Conservation (phyloP, 2,888 invertebrate genomes). For the Drosophila lacicola region DNA sequence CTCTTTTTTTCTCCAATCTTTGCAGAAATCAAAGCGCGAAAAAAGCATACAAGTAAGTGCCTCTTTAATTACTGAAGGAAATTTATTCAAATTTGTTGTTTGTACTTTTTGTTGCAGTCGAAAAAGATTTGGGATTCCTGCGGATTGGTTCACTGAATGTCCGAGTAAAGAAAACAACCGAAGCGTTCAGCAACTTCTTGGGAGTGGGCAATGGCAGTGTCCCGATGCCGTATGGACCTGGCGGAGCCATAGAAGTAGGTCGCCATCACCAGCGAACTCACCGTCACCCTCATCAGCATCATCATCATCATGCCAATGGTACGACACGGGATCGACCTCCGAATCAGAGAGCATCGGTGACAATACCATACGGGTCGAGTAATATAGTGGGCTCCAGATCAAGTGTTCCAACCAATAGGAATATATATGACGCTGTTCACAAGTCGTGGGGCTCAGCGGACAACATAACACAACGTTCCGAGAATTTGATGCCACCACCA, state of each 20-base stretch:
- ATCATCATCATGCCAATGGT: slow-evolving; percentile 82
- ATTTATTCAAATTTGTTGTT: not conserved
- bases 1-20: slow-evolving; percentile 22
- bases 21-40: slow-evolving; percentile 90
- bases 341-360: slow-evolving; percentile 81
- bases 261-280: slow-evolving; percentile 86
- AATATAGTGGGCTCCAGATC: slow-evolving; percentile 74
- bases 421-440: slow-evolving; percentile 89
- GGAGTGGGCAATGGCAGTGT: slow-evolving; percentile 89
- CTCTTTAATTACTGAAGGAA: no score
- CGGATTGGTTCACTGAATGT: slow-evolving; percentile 97
- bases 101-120: slow-evolving; percentile 85
- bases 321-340: slow-evolving; percentile 80
- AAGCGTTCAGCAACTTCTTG: slow-evolving; percentile 95
- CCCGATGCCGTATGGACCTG: slow-evolving; percentile 72
- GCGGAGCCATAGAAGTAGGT: slow-evolving; percentile 68
- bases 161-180: slow-evolving; percentile 95
- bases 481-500: slow-evolving; percentile 90
- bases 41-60: slow-evolving; percentile 89
- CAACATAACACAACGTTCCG: slow-evolving; percentile 89
- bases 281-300: slow-evolving; percentile 84
- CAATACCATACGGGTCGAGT: slow-evolving; percentile 74
- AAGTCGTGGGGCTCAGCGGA: slow-evolving; percentile 97
- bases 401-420: slow-evolving; percentile 79
- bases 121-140: slow-evolving; percentile 95